Conservation (phyloP, 2,797 vertebrate species). For the Pseudochirops cupreus region DNA sequence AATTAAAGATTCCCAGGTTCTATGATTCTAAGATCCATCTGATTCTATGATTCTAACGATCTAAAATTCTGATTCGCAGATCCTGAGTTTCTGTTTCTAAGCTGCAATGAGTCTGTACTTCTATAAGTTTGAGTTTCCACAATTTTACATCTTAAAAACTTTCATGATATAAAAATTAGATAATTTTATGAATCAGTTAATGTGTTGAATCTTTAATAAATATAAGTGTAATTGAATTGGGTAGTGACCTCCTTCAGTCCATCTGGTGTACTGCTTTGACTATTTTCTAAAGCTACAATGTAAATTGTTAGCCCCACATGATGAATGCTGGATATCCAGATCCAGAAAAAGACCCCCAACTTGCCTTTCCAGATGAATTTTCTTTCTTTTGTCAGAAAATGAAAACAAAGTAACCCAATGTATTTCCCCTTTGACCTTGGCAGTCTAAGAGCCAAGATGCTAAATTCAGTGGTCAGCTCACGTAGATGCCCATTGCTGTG, state of each 20-base stretch:
- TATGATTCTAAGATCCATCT: neutral
- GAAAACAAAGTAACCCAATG: conserved; percentile 16
- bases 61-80: neutral
- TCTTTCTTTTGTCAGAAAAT: conserved; percentile 21
- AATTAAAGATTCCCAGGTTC: neutral
- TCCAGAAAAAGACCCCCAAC: neutral
- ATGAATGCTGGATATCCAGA: conserved; percentile 18
- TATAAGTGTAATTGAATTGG: conserved; percentile 19
- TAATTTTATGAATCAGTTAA: neutral
- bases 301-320: conserved; percentile 47
- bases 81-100: neutral
- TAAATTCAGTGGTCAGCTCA: neutral
- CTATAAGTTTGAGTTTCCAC: neutral
- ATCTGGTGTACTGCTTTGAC: conserved; percentile 37
- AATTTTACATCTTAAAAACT: neutral
- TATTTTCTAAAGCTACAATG: conserved; percentile 52
- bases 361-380: conserved; percentile 13
- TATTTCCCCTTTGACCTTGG: conserved; percentile 31
- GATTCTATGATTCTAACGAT: neutral
- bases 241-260: conserved; percentile 35
- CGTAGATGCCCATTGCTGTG: neutral
- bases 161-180: neutral
- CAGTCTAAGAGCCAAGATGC: neutral
- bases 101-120: neutral
- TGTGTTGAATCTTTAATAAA: conserved; percentile 22